Evolutionary conservation across 2,888 invertebrate species (phyloP), one percentile per base, ranked within the genome.

Genomic region (Cremastinae sp.): DNA sequence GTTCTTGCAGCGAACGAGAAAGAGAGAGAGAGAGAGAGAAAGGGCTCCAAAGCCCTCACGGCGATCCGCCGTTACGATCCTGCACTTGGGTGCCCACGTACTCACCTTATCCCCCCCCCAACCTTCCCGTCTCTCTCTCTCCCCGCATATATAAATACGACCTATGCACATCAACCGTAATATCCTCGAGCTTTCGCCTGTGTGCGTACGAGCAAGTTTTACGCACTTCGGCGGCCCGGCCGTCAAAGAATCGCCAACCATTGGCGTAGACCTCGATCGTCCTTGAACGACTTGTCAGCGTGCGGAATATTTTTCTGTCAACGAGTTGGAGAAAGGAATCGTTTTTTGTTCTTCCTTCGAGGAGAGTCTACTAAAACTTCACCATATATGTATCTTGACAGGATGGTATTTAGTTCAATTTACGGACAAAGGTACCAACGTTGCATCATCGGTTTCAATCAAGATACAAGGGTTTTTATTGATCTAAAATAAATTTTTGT

Each of bases 211-310:
- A 53, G 28, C 28, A 61, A 49, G 34, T 65, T 61, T 56, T 66
- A 61, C 84, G 85, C 85, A 59, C 66, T 54, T 43, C 68, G 59
- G 53, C 58, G 69, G 65, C 64, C 68, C 28, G 5, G 64, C 34
- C 43, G 28, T 61, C 69, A 70, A 20, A 53, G 61, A 22, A 34
- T 36, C 10, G 34, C 56, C 41, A 82, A 78, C 88, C 88, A 85
- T 84, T 87, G 87, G 88, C 87, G 86, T 86, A 86, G 84, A 86
- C 74, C 47, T 61, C 36, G 12, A 22, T 74, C 78, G 80, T 49
- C 79, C 75, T 77, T 79, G 79, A 79, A 74, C 78, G 75, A 74
- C 79, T 73, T 77, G 69, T 16, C 68, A 49, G 36, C 45, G 5
- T 18, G 5, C 9, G 9, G 5, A 28, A 28, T 28, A 28, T 28